These are phyloP conservation scores for Istiophorus platypterus DNA, from an alignment of 2,113 vertebrate species.

Conservation along the genomic window DNA sequence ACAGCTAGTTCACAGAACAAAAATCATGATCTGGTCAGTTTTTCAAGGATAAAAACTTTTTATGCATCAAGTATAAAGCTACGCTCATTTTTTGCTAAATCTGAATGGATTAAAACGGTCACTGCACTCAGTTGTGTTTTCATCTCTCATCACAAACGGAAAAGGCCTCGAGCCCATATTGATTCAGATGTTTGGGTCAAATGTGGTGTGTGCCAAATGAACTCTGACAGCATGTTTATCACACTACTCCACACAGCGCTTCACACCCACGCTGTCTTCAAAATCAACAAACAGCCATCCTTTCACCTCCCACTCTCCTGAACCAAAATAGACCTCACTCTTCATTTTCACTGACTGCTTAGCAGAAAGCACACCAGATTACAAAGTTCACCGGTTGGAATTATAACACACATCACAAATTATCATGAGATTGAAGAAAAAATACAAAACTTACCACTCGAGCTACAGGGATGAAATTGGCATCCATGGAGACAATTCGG, in stretches of 20 bases:
- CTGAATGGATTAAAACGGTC: slow-evolving; percentile 27
- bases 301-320: slow-evolving; percentile 73
- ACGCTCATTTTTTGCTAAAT: background rate
- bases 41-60: background rate
- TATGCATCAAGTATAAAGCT: background rate
- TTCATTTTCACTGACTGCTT: slow-evolving; percentile 45
- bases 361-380: slow-evolving; percentile 40
- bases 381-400: slow-evolving; percentile 24
- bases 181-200: slow-evolving; percentile 79
- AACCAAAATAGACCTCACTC: slow-evolving; percentile 75
- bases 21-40: background rate
- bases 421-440: background rate
- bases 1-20: background rate
- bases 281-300: slow-evolving; percentile 75
- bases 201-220: slow-evolving; percentile 72
- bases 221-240: slow-evolving; percentile 79
- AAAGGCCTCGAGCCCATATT: slow-evolving; percentile 64
- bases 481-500: slow-evolving; percentile 77
- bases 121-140: slow-evolving; percentile 26
- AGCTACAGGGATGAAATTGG: slow-evolving; percentile 63
- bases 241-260: slow-evolving; percentile 68
- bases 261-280: slow-evolving; percentile 75
- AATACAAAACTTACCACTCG: slow-evolving; percentile 65
- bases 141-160: slow-evolving; percentile 39
- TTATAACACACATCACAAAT: background rate